Conservation (phyloP, 2,797 vertebrate genomes). For the Xyrichtys novacula region DNA sequence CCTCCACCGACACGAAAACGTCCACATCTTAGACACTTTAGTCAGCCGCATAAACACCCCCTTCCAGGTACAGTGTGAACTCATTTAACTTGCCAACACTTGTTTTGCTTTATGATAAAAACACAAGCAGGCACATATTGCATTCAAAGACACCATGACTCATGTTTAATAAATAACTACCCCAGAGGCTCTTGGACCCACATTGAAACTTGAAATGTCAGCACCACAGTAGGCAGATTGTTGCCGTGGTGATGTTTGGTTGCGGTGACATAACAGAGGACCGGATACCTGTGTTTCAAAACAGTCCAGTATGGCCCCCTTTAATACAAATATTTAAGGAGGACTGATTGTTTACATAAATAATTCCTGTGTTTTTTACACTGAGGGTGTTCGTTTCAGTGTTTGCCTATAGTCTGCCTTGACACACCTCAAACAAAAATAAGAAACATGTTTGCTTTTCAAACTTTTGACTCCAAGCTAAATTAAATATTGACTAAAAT, state of each 20-base stretch:
- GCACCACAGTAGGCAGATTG: slow-evolving; percentile 31
- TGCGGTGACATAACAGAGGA: slow-evolving; percentile 5
- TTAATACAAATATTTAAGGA: slow-evolving; percentile 15
- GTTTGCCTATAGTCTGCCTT: slow-evolving; percentile 5
- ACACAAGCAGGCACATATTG: neutral
- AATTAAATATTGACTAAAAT: slow-evolving; percentile 8
- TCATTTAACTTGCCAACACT: neutral
- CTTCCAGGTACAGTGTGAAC: slow-evolving; percentile 86
- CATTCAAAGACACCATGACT: neutral
- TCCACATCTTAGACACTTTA: slow-evolving; percentile 95
- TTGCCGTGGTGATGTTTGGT: slow-evolving; percentile 48
- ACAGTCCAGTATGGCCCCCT: neutral
- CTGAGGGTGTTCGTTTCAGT: slow-evolving; percentile 18
- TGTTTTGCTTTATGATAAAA: neutral
- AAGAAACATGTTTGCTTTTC: slow-evolving; percentile 25
- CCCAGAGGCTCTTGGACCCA: slow-evolving; percentile 4
- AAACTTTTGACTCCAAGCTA: slow-evolving; percentile 5
- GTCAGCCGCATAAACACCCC: slow-evolving; percentile 98
- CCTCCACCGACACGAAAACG: slow-evolving; percentile 92
- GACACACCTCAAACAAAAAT: slow-evolving; percentile 9
- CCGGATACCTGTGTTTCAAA: slow-evolving; percentile 1
- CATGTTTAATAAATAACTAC: slow-evolving; percentile 16
- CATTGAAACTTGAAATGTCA: slow-evolving; percentile 40
- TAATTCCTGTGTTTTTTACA: slow-evolving; percentile 22
- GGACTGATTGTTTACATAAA: slow-evolving; percentile 25